Evolutionary conservation across 37 sponge, comb jelly and placozoan genomes (phyloP).

Genomic region (Spongilla lacustris): DNA sequence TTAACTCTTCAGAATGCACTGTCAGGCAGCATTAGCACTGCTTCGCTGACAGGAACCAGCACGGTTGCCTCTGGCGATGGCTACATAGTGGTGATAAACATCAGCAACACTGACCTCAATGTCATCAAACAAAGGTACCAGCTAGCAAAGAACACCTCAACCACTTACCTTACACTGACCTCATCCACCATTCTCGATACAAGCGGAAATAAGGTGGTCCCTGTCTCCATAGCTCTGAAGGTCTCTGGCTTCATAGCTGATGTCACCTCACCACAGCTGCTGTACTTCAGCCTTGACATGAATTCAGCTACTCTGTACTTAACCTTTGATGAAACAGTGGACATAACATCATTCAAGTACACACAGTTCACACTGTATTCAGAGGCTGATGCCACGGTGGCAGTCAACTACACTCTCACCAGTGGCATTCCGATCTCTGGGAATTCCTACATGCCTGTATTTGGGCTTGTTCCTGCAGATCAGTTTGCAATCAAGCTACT

Average conservation of each 20-base stretch:
- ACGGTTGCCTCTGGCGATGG: constrained; percentile 44
- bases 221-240: neutral
- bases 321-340: constrained; percentile 89
- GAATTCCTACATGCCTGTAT: constrained; percentile 37
- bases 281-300: constrained; percentile 80
- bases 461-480: constrained; percentile 54
- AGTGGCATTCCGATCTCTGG: constrained; percentile 24
- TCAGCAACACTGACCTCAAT: constrained; percentile 72
- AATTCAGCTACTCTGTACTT: constrained; percentile 59
- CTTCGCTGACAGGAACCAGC: constrained; percentile 50
- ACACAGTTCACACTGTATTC: constrained; percentile 51
- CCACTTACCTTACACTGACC: constrained; percentile 61
- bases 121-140: constrained; percentile 71
- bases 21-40: constrained; percentile 11
- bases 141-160: constrained; percentile 58
- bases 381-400: constrained; percentile 8
- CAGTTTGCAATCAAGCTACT: constrained; percentile 70
- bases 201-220: constrained; percentile 69
- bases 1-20: constrained; percentile 42
- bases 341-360: constrained; percentile 54
- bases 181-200: constrained; percentile 63
- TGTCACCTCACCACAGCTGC: constrained; percentile 48
- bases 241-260: constrained; percentile 54
- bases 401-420: constrained; percentile 39
- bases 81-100: constrained; percentile 59